Base-by-base conservation (phyloP, 2,797 vertebrate genomes). In the Vespertilio murinus region DNA sequence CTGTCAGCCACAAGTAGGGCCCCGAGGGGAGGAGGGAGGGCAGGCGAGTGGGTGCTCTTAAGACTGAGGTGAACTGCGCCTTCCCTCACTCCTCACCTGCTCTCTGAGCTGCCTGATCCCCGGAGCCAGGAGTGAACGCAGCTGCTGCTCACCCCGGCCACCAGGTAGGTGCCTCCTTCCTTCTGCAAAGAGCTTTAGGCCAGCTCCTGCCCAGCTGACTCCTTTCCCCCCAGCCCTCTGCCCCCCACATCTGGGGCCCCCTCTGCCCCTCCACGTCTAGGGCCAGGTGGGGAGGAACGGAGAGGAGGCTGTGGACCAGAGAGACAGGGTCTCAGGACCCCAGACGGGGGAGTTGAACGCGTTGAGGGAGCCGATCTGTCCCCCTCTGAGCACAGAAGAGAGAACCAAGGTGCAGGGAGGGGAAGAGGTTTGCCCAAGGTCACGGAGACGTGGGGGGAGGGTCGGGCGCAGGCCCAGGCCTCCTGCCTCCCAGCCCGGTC, bases 91-190 rank as follows among this genome's bases (percentile, higher is more conserved):
- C 22, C 28, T 89, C 90, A 95, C 95, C 95, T 95, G 89, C 64
- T 16, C 90, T 89, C 86, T 22, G 77, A 81, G 52, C 80, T 6
- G 25, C 11, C 64, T 5, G 23, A 18, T 86, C 47, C 69, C 77
- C 3, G 71, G 8, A 83, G 84, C 38, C 64, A 11, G 69, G 8
- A 90, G 87, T 52, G 93, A 92, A 78, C 3, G 0, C 74, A 49
- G 40, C 47, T 5, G 61, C 47, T 23, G 71, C 47, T 64, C 0
- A 1, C 54, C 23, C 6, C 0, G 71, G 61, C 52, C 35, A 8
- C 42, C 87, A 97, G 97, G 97, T 97, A 95, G 17, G 97, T 12
- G 22, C 23, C 61, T 71, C 23, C 61, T 71, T 70, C 40, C 4
- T 30, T 61, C 81, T 90, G 49, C 17, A 77, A 47, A 45, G 42